These are phyloP conservation scores for Tachysurus fulvidraco DNA, from an alignment of 2,113 vertebrate species.

Conservation along the genomic window DNA sequence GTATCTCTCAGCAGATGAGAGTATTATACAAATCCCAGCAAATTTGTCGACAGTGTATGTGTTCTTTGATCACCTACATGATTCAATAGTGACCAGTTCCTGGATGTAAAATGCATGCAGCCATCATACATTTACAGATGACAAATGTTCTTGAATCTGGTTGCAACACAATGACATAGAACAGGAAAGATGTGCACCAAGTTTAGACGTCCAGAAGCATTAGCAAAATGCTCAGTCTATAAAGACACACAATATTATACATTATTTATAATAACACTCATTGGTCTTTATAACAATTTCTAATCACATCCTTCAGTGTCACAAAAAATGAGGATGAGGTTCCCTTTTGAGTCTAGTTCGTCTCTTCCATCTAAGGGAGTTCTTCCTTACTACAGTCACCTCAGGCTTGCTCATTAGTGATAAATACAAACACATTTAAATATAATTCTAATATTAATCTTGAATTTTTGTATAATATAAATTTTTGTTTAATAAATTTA, in stretches of 20 bases:
- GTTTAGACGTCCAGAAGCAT: not conserved
- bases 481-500: no score
- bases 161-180: not conserved
- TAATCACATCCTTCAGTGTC: no score
- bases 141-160: not conserved
- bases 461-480: no score
- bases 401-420: no score
- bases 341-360: no score
- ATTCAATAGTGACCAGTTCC: constrained; percentile 1
- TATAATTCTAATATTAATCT: no score
- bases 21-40: not conserved
- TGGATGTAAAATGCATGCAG: not conserved
- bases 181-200: not conserved
- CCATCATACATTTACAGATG: not conserved
- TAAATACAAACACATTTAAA: no score
- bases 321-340: no score
- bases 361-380: no score
- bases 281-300: no score
- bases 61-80: not conserved
- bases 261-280: no score
- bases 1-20: not conserved
- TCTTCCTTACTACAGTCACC: no score
- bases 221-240: not conserved
- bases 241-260: not conserved
- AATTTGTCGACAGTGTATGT: not conserved